Base-by-base conservation (phyloP, 2,113 vertebrate genomes). In the Grammomys dolichurus region DNA sequence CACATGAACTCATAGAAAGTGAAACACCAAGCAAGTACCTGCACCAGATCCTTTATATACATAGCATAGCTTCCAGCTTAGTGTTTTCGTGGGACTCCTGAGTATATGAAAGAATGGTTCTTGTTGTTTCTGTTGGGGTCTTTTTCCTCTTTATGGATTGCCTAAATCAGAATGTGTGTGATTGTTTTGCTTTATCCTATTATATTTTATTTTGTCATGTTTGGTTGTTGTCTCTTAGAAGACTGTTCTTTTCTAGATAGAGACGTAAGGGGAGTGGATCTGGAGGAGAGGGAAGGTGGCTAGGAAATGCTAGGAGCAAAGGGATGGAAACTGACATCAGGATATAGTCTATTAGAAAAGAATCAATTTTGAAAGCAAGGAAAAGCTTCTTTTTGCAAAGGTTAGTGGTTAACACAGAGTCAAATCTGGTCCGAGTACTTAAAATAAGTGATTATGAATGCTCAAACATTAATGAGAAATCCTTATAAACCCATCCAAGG, bases 231-330 rank as follows among this genome's bases (percentile, higher is more conserved):
- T 78, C 76, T 54, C 76, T 54, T 19, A 51, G 28, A 78, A 54
- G 28, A 48, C 76, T 48, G 13, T 31, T 48, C 75, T n/a, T 80
- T 36, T 56, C 19, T n/a, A 80, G 11, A n/a, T 17, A n/a, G 77
- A 80, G 48, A 56, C 77, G 56, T 36, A 56, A 56, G 11, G 7
- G 17, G 16, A 80, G 17, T n/a, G 7, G 0, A 80, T 36, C 1
- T 36, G 1, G 77, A 56, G 17, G 8, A 9, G 1, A n/a, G 1
- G 4, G 4, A 4, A n/a, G 10, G 51, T 33, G 16, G 31, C 8
- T 16, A 33, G 48, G 16, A 33, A 33, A 28, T 19, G 1, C 33
- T 4, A 22, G 17, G 31, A 80, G 48, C 20, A n/a, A 5, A 56
- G 33, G 2, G 2, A 80, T 2, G 5, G 33, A 36, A 54, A 80